Evolutionary conservation across 2,888 invertebrate species (phyloP).

Genomic region (Ochropleura leucogaster): DNA sequence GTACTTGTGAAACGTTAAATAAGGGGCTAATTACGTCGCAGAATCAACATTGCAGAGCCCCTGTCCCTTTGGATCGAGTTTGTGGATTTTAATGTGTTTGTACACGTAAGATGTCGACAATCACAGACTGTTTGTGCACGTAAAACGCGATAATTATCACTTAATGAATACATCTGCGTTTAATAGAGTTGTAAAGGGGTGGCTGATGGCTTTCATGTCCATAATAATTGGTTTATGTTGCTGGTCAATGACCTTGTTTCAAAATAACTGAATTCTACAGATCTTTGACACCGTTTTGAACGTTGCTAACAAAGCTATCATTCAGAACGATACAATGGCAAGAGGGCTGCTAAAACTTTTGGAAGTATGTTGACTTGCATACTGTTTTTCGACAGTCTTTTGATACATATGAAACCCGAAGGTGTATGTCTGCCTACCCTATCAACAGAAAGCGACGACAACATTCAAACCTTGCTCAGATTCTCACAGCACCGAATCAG

Average conservation of each 20-base stretch:
- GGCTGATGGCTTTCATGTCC: slow-evolving; percentile 21
- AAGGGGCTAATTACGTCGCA: slow-evolving; percentile 37
- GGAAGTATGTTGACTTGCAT: neutral
- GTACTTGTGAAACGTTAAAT: slow-evolving; percentile 32
- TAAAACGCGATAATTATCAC: slow-evolving; percentile 53
- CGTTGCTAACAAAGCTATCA: neutral
- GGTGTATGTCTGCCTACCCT: neutral
- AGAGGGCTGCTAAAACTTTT: neutral
- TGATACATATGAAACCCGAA: neutral
- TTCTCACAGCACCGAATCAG: slow-evolving; percentile 12
- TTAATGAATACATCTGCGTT: slow-evolving; percentile 44
- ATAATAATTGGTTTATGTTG: slow-evolving; percentile 30
- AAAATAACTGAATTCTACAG: neutral
- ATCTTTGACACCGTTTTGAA: neutral
- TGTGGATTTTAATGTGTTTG: slow-evolving; percentile 57
- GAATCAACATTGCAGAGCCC: slow-evolving; percentile 49
- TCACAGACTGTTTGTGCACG: slow-evolving; percentile 50
- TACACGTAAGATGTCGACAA: slow-evolving; percentile 55
- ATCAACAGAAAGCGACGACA: neutral
- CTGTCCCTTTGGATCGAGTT: slow-evolving; percentile 42
- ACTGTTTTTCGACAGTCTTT: neutral
- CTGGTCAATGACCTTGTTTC: neutral
- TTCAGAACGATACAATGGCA: neutral
- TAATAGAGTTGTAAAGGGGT: slow-evolving; percentile 40
- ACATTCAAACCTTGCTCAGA: neutral